phyloP scores from a whole-genome alignment of 2,113 vertebrate genomes.

The Microcebus jonahi region DNA sequence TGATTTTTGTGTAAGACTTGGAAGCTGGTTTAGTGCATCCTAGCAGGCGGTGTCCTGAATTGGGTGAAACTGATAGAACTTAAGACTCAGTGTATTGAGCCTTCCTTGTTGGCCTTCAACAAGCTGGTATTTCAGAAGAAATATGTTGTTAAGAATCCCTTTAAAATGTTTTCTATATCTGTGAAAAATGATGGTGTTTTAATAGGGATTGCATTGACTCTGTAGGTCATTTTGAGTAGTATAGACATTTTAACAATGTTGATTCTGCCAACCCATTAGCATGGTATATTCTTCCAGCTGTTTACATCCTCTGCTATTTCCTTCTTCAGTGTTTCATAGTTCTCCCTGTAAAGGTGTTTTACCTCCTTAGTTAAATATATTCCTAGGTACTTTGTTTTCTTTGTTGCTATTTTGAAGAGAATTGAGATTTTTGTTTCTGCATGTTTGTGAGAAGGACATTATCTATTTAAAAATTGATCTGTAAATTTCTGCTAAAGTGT shows the following conservation, averaged over 20 bases:
- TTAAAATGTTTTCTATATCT: not conserved
- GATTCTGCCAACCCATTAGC: too few species aligned
- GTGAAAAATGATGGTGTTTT: too few species aligned
- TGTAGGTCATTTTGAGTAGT: too few species aligned
- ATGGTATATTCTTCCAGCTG: too few species aligned
- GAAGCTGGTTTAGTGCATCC: not conserved
- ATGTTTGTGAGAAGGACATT: not conserved
- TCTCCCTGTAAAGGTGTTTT: too few species aligned
- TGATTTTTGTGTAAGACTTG: not conserved
- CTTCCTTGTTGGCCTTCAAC: not conserved
- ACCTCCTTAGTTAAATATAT: too few species aligned
- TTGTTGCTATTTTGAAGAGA: too few species aligned
- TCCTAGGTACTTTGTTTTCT: too few species aligned
- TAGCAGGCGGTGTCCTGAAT: fast-evolving
- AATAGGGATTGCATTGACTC: too few species aligned
- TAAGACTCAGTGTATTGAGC: not conserved
- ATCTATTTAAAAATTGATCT: not conserved
- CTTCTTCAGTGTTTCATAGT: too few species aligned
- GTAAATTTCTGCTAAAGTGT: not conserved
- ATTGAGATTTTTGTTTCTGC: not conserved
- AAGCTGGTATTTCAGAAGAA: not conserved
- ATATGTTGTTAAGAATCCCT: not conserved
- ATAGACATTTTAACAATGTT: too few species aligned
- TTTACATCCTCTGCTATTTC: too few species aligned
- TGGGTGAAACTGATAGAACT: not conserved